Percentiles rank a stretch among this genome's conserved stretches.
phyloP scores from a whole-genome alignment of 2,113 vertebrate species.

The Dissostichus mawsoni region DNA sequence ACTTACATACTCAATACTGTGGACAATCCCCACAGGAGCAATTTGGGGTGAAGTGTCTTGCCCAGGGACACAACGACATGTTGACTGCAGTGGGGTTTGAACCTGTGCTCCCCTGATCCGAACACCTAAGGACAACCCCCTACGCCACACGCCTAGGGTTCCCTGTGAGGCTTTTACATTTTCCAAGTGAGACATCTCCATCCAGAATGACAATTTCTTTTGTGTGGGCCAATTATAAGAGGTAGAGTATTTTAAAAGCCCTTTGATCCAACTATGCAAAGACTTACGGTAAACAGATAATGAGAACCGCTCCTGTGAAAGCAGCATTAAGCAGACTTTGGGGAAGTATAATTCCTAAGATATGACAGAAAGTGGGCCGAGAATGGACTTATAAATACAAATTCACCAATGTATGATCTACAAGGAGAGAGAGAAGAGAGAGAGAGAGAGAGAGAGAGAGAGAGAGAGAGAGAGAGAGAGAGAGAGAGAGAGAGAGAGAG shows the following conservation, averaged over 20 bases:
- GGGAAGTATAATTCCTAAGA: constrained; percentile 23
- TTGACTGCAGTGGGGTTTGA: no score
- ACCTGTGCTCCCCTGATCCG: no score
- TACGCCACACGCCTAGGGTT: neutral
- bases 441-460: neutral
- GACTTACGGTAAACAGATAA: constrained; percentile 25
- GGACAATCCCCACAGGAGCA: no score
- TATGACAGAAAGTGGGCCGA: constrained; percentile 12
- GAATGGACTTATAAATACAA: constrained; percentile 20
- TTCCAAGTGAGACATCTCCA: constrained; percentile 5
- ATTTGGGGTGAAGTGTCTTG: no score
- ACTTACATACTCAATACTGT: no score
- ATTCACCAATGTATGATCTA: neutral
- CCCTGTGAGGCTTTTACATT: neutral
- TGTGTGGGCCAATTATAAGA: neutral
- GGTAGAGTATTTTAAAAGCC: neutral
- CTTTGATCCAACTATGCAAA: constrained; percentile 1
- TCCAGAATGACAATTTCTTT: neutral
- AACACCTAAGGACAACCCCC: no score
- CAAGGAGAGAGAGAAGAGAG: neutral
- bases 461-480: neutral
- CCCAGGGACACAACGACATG: no score
- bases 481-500: neutral
- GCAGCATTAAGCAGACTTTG: constrained; percentile 10
- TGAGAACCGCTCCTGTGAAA: constrained; percentile 1